Evolutionary conservation across 2,113 vertebrate species (phyloP).

Genomic region (Rhabdornis inornatus): DNA sequence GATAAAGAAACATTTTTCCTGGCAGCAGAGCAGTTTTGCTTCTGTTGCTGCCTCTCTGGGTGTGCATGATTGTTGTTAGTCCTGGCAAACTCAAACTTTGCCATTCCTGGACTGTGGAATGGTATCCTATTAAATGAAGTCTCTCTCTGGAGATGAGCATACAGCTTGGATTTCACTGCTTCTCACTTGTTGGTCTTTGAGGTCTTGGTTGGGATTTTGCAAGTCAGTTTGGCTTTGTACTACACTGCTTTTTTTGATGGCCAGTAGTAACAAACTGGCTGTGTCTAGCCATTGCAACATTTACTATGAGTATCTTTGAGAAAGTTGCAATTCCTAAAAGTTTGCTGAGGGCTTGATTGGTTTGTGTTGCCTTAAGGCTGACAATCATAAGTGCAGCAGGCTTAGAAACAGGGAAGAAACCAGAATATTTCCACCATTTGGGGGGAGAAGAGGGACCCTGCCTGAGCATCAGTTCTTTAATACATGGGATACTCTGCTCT

Average conservation of each 20-base stretch:
- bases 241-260: background rate
- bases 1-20: background rate
- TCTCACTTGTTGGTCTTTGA: background rate
- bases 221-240: background rate
- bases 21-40: background rate
- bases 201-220: background rate
- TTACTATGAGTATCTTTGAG: background rate
- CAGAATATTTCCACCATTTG: background rate
- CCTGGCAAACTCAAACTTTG: background rate
- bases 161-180: background rate
- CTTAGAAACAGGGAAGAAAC: background rate
- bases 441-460: too few relatives aligned
- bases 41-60: background rate
- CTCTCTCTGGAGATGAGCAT: background rate
- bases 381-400: background rate
- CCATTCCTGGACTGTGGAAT: background rate
- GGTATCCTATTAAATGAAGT: background rate
- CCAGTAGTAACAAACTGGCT: background rate
- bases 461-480: background rate
- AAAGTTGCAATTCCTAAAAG: background rate
- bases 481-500: accelerated
- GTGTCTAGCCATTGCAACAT: background rate
- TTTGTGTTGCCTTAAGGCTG: background rate
- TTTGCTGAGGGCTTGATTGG: background rate
- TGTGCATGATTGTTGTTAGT: background rate